phyloP scores from a whole-genome alignment of 2,113 vertebrate genomes.

The Chrysochloris asiatica region DNA sequence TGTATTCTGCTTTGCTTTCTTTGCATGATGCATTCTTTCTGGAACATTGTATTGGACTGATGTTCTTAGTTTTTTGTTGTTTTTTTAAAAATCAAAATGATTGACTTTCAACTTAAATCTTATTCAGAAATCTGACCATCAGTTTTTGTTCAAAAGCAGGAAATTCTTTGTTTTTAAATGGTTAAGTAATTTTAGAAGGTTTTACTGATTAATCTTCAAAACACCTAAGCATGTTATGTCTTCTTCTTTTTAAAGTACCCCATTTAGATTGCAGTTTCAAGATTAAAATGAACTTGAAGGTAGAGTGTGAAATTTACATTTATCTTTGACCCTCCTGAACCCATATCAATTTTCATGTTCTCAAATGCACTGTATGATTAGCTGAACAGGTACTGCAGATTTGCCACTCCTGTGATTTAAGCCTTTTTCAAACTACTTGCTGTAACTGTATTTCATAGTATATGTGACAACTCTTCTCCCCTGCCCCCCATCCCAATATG shows the following conservation, averaged over 20 bases:
- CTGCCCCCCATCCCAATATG: no score
- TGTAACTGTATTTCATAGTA: no score
- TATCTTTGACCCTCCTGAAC: background rate
- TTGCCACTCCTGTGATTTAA: slow-evolving; percentile 18
- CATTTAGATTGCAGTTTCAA: background rate
- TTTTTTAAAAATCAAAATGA: slow-evolving; percentile 34
- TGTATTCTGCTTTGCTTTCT: slow-evolving; percentile 26
- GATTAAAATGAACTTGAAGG: slow-evolving; percentile 24
- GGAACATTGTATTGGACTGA: slow-evolving; percentile 16
- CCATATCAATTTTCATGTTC: slow-evolving; percentile 24
- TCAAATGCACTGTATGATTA: background rate
- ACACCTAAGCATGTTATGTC: background rate
- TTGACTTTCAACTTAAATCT: slow-evolving; percentile 50
- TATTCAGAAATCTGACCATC: background rate
- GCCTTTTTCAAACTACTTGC: background rate
- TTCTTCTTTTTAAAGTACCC: background rate
- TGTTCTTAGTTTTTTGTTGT: slow-evolving; percentile 47
- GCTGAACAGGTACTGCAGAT: slow-evolving; percentile 1
- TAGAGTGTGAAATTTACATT: slow-evolving; percentile 15
- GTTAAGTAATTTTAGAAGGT: background rate
- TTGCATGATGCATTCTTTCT: slow-evolving; percentile 8
- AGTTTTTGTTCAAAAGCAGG: slow-evolving; percentile 10
- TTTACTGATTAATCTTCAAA: slow-evolving; percentile 18
- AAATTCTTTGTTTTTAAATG: background rate
- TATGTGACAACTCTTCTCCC: background rate